These are phyloP conservation scores for Cairina moschata DNA, from an alignment of 2,113 vertebrate genomes.

Conservation along the genomic window DNA sequence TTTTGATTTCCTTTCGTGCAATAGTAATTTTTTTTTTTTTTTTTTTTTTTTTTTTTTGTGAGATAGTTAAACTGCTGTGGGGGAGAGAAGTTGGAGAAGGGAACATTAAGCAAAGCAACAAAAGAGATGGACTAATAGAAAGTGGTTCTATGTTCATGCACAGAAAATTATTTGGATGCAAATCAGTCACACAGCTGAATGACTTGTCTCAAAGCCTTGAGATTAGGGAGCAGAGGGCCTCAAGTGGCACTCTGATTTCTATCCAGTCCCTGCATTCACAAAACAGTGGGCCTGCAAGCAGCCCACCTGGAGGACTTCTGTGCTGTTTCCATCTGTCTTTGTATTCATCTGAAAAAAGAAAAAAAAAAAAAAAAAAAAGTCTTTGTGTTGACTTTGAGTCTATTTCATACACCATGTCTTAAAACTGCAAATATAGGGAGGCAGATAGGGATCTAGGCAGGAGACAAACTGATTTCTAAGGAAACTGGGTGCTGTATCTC, in stretches of 20 bases:
- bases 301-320: constrained; percentile 1
- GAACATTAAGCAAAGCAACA: background rate
- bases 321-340: background rate
- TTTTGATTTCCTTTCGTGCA: constrained; percentile 1
- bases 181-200: constrained; percentile 44
- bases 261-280: background rate
- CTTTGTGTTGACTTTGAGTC: background rate
- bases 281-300: background rate
- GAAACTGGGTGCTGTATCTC: background rate
- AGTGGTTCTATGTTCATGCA: constrained; percentile 9
- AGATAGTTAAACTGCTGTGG: background rate
- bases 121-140: constrained; percentile 26
- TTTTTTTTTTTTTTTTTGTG: background rate
- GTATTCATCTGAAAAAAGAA: background rate
- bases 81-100: background rate
- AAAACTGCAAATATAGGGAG: background rate
- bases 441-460: background rate
- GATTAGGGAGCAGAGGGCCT: constrained; percentile 2
- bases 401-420: background rate
- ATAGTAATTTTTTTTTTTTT: background rate
- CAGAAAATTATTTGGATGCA: constrained; percentile 52
- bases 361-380: accelerated
- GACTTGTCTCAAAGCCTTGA: constrained; percentile 13
- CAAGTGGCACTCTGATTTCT: constrained; percentile 40
- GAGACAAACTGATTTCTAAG: background rate